phyloP scores from a whole-genome alignment of 2,888 invertebrate genomes.

The Drosophila multiciliata region DNA sequence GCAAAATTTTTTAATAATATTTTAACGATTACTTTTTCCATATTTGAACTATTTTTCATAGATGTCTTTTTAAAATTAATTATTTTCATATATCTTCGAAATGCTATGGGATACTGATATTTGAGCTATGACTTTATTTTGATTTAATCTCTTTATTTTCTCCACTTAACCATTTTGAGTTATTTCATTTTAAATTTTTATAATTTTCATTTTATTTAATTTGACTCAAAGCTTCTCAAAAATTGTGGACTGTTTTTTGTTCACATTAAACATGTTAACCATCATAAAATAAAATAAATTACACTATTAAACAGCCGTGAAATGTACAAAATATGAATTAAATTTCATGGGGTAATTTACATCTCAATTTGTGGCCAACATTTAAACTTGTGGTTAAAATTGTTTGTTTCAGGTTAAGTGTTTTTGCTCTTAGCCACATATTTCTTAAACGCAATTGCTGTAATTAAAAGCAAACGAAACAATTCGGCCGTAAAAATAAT shows the following conservation, averaged over 20 bases:
- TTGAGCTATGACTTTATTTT: background rate
- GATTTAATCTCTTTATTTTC: background rate
- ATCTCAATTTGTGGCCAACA: background rate
- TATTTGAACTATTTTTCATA: too few relatives aligned
- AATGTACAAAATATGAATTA: background rate
- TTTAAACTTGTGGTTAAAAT: conserved; percentile 14
- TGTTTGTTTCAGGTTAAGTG: conserved; percentile 6
- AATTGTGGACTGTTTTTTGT: background rate
- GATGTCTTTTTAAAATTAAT: too few relatives aligned
- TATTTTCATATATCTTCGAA: background rate
- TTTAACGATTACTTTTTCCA: too few relatives aligned
- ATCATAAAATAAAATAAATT: background rate
- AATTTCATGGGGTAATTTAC: background rate
- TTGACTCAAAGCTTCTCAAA: background rate
- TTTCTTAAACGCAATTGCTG: conserved; percentile 12
- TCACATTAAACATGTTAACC: too few relatives aligned
- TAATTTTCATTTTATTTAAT: background rate
- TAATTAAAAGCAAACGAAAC: conserved; percentile 22
- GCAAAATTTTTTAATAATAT: too few relatives aligned
- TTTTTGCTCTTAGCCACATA: conserved; percentile 5
- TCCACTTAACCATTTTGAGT: background rate
- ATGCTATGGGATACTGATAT: background rate
- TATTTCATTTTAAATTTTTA: background rate
- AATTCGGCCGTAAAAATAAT: conserved; percentile 10
- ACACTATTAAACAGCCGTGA: background rate